Base-by-base conservation (phyloP, 2,888 invertebrate species). In the Drosophila melanosoma region DNA sequence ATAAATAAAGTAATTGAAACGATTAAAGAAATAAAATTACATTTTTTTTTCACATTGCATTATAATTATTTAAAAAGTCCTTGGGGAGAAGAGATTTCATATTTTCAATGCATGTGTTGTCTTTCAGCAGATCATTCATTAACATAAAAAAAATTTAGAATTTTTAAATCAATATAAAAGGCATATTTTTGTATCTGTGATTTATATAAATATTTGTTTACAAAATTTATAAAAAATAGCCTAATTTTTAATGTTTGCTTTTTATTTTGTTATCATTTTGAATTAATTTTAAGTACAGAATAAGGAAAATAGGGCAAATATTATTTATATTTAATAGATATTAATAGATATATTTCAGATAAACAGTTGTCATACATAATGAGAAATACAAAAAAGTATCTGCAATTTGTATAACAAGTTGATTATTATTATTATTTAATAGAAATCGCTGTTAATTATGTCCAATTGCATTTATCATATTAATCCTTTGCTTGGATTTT, bases 1-100 rank as follows among this genome's bases (percentile, higher is more conserved):
- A 57, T n/a, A 32, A 45, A 45, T 35, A 73, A 69, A 54, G 23
- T 59, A 59, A 51, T 45, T 48, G 35, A 69, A 63, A 42, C 32
- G 54, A 12, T 54, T 26, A 58, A 70, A 57, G 45, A 62, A 62
- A 69, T 29, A 26, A 36, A 49, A 48, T 40, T 29, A 58, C 7
- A 54, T 4, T 38, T 26, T 7, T 45, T 26, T 23, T 26, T 17
- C 20, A 8, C 35, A 56, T 56, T 49, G 8, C 20, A 59, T 54
- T 69, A 40, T 38, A 59, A 63, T 57, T 51, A 57, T 62, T 58
- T 11, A 42, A 54, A 17, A 29, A 42, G 5, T 29, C 12, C 33
- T 42, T 3, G 11, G 40, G 53, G 26, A 58, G 6, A 45, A 15
- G 17, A 57, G 23, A 32, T 17, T 32, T 10, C 0, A 52, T 7